Base-by-base conservation (phyloP, 2,888 invertebrate species). In the Thysanoteuthis rhombus region DNA sequence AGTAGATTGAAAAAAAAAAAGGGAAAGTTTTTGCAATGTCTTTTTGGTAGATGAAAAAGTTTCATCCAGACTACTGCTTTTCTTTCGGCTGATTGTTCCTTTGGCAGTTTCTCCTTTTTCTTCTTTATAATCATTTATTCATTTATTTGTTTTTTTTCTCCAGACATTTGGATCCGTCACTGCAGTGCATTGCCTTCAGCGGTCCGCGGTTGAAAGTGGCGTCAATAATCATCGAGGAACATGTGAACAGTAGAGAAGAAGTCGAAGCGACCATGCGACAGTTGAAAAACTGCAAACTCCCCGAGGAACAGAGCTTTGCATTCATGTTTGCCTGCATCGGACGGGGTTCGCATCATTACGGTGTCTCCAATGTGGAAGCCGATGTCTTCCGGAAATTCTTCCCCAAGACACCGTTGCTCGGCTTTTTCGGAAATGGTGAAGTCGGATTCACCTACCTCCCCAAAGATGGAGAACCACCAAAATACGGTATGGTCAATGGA, bases 341-440 rank as follows among this genome's bases (percentile, higher is more conserved):
- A 0, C 95, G 97, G 42, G 97, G 97, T 8, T 94, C 95, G 3
- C 95, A 96, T 94, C 96, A 96, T 90, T 95, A 95, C 93, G 95
- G 95, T 12, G 94, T 95, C 28, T 93, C 94, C 16, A 97, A 97
- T 95, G 97, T 97, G 1, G 97, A 97, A 94, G 96, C 97, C 16
- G 94, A 94, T 10, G 95, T 96, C 4, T 97, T 97, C 95, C 95
- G 96, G 38, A 96, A 96, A 94, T 94, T 96, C 93, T 97, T 97
- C 94, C 97, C 97, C 2, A 96, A 96, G 16, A 97, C 97, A 6
- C 97, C 97, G 0, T 94, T 97, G n/a, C 94, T 97, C 93, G 97
- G 97, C 4, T 96, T 97, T 94, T 97, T 97, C 95, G 97, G 97
- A 32, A 97, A 97, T 94, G 97, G 97, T 22, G 97, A 97, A 95